Evolutionary conservation across 2,797 vertebrate genomes (phyloP).

Genomic region (Bovichtus diacanthus): DNA sequence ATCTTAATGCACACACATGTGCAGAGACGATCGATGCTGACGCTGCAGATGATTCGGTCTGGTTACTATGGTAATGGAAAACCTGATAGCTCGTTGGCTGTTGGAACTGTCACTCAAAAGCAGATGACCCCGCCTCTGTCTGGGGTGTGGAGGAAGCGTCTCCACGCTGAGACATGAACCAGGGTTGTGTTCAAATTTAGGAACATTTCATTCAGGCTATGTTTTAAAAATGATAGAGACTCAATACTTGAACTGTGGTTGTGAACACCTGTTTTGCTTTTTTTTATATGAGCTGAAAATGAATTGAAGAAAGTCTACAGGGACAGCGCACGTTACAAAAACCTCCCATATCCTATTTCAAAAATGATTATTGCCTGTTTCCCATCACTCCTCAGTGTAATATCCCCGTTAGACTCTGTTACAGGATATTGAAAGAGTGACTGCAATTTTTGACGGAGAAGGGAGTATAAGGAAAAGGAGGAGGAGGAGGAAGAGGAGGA

Average conservation of each 20-base stretch:
- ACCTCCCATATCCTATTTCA: slow-evolving; percentile 31
- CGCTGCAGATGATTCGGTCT: slow-evolving; percentile 27
- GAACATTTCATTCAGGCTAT: slow-evolving; percentile 1
- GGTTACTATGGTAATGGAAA: slow-evolving; percentile 55
- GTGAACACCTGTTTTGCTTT: not conserved
- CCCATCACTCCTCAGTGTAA: not conserved
- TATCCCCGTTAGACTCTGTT: not conserved
- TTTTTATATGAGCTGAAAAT: not conserved
- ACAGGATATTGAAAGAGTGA: slow-evolving; percentile 27
- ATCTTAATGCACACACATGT: not conserved
- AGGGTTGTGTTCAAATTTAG: not conserved
- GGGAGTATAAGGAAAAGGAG: not conserved
- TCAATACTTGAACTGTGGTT: not conserved
- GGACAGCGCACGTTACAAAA: too few relatives aligned
- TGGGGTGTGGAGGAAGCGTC: not conserved
- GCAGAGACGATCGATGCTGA: slow-evolving; percentile 40
- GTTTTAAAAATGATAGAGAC: not conserved
- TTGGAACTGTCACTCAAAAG: slow-evolving; percentile 17
- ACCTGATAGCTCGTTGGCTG: slow-evolving; percentile 9
- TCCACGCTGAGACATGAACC: not conserved
- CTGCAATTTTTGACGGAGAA: slow-evolving; percentile 22
- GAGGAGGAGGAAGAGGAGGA: slow-evolving; percentile 28
- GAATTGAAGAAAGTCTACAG: not conserved
- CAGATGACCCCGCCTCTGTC: slow-evolving; percentile 14
- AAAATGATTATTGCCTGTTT: not conserved